A percentile compares a stretch with the other conserved stretches of the same genome.
Conservation (phyloP, 2,888 invertebrate genomes). For the Phlogophora meticulosa region DNA sequence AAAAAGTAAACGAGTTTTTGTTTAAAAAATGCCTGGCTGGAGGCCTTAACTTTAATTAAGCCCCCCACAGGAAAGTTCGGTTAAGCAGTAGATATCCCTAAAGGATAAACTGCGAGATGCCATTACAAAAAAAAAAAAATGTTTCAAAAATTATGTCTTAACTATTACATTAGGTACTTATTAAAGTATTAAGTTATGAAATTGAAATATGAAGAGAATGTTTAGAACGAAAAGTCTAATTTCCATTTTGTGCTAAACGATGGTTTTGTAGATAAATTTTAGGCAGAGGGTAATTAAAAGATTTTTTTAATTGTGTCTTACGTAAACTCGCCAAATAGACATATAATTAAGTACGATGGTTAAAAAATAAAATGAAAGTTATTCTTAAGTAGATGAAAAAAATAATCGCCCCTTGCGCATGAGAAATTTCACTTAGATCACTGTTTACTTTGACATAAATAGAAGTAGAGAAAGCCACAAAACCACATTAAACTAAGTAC, state of each 20-base stretch:
- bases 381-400: slow-evolving; percentile 14
- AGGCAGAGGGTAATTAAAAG: slow-evolving; percentile 16
- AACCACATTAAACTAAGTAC: not conserved
- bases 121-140: too few relatives aligned
- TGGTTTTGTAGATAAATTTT: slow-evolving; percentile 23
- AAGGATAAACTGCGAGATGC: too few relatives aligned
- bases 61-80: too few relatives aligned
- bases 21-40: too few relatives aligned
- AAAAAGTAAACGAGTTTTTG: slow-evolving; percentile 27
- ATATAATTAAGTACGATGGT: not conserved
- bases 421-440: slow-evolving; percentile 5
- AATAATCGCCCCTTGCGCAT: slow-evolving; percentile 23
- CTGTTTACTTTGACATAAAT: not conserved
- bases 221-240: not conserved
- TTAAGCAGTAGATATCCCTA: too few relatives aligned
- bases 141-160: too few relatives aligned
- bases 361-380: slow-evolving; percentile 39
- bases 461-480: slow-evolving; percentile 21
- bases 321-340: slow-evolving; percentile 33
- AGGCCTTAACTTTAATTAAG: too few relatives aligned
- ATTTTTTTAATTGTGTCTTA: not conserved
- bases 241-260: slow-evolving; percentile 2
- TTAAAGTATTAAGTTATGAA: slow-evolving; percentile 3
- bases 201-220: not conserved
- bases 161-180: not conserved